Evolutionary conservation across 2,888 invertebrate species (phyloP).

Genomic region (Diaphora mendica): DNA sequence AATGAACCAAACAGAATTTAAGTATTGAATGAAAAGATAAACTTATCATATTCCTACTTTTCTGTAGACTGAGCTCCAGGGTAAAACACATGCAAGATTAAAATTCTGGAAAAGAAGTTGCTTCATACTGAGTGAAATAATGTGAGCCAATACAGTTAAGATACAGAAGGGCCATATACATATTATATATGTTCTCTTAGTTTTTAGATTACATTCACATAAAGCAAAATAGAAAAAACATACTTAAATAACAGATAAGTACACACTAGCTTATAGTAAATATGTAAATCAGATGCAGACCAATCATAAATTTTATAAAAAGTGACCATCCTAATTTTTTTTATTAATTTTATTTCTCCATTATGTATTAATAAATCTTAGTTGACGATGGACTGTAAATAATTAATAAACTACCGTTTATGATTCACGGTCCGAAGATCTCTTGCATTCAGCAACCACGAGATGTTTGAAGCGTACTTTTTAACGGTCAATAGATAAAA

Average conservation of each 20-base stretch:
- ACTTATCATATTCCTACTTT: too few species aligned
- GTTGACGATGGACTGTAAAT: not conserved
- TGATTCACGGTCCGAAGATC: slow-evolving; percentile 15
- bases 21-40: too few species aligned
- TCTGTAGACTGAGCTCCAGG: too few species aligned
- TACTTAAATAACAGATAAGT: too few species aligned
- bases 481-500: slow-evolving; percentile 50
- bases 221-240: not conserved
- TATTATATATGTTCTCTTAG: too few species aligned
- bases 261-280: not conserved
- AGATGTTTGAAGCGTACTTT: slow-evolving; percentile 30
- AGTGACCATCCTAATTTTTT: too few species aligned
- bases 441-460: slow-evolving; percentile 18
- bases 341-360: not conserved
- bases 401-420: slow-evolving; percentile 1
- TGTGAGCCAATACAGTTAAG: too few species aligned
- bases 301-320: not conserved
- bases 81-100: too few species aligned
- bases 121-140: not conserved
- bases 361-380: not conserved
- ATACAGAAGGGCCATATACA: too few species aligned
- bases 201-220: too few species aligned
- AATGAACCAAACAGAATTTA: too few species aligned
- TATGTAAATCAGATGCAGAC: not conserved
- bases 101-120: not conserved